A percentile compares a stretch with the other conserved stretches of the same genome.
Evolutionary conservation across 2,888 invertebrate genomes (phyloP).

Genomic region (Proisotoma minuta): DNA sequence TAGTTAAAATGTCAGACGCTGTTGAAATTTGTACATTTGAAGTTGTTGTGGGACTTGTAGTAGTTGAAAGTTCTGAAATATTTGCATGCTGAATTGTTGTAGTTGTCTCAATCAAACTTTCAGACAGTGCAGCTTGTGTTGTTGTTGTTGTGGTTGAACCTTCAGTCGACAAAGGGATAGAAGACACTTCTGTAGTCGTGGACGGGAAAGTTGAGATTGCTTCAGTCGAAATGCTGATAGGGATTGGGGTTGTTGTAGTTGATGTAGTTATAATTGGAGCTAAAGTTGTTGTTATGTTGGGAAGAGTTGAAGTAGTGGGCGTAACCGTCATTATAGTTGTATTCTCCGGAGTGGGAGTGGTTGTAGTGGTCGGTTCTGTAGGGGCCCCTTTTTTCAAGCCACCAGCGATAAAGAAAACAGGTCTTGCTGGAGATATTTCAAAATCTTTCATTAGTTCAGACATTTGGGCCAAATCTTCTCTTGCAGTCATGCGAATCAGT

Average conservation of each 20-base stretch:
- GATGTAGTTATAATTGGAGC: neutral
- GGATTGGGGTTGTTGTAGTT: neutral
- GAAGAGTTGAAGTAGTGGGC: neutral
- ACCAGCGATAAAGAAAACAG: conserved; percentile 34
- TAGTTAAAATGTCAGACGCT: no score
- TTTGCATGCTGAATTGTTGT: neutral
- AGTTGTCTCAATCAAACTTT: neutral
- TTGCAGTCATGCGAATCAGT: conserved; percentile 31
- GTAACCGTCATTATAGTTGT: neutral
- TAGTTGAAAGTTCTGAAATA: neutral
- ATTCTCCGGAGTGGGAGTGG: neutral
- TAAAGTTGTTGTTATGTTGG: no score
- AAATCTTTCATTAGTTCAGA: conserved; percentile 34
- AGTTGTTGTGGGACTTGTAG: no score
- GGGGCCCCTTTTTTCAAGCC: conserved; percentile 13
- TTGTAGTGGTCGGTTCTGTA: neutral
- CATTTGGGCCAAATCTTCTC: conserved; percentile 32
- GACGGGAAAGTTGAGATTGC: neutral
- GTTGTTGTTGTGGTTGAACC: neutral
- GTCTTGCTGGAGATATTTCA: conserved; percentile 27
- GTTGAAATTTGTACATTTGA: neutral
- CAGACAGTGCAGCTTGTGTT: neutral
- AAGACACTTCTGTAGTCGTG: neutral
- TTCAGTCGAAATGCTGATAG: neutral
- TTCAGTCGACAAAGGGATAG: neutral